phyloP scores from a whole-genome alignment of 2,797 vertebrate genomes.

The Chaetophractus vellerosus region DNA sequence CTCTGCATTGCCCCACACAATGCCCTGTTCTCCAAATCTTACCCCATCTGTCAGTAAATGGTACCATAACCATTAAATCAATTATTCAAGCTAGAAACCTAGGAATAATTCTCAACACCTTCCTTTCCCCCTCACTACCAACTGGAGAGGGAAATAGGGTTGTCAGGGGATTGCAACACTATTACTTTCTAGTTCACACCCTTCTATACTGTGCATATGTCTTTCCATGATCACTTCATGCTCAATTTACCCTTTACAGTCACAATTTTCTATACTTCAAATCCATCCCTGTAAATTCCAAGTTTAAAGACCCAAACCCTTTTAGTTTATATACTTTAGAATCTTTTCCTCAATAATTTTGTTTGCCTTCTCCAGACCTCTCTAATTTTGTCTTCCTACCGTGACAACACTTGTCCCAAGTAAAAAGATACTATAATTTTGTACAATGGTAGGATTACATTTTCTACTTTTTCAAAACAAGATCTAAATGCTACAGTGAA shows the following conservation, averaged over 20 bases:
- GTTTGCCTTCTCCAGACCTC: slow-evolving; percentile 46
- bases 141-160: background rate
- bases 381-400: slow-evolving; percentile 19
- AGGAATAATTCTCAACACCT: background rate
- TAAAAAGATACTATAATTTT: slow-evolving; percentile 28
- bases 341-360: background rate
- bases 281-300: background rate
- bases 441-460: background rate
- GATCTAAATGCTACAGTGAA: slow-evolving; percentile 16
- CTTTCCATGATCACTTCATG: background rate
- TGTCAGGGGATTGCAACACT: background rate
- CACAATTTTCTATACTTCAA: slow-evolving; percentile 1
- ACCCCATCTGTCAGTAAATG: background rate
- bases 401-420: background rate
- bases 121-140: background rate
- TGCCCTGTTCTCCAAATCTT: slow-evolving; percentile 6
- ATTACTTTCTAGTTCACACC: background rate
- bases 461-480: slow-evolving; percentile 54
- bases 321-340: background rate
- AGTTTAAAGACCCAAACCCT: background rate
- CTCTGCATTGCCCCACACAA: background rate
- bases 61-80: background rate
- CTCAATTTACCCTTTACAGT: background rate
- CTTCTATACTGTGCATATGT: background rate
- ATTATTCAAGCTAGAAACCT: slow-evolving; percentile 5